Evolutionary conservation across 2,797 vertebrate genomes (phyloP).

Genomic region (Oryzias sinensis): DNA sequence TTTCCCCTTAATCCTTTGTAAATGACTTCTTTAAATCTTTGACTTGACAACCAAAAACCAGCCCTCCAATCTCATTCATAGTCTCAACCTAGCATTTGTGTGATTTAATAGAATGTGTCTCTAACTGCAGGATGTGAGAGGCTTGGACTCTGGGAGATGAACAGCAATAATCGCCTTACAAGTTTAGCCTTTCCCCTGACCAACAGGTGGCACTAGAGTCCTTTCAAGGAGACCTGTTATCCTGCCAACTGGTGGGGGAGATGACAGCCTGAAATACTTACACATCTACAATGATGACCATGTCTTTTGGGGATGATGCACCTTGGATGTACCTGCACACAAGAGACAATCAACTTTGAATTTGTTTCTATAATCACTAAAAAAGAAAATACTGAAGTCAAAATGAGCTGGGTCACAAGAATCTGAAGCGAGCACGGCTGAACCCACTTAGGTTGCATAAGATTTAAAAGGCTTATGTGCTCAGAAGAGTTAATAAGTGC

Average conservation of each 20-base stretch:
- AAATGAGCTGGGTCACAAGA: slow-evolving; percentile 54
- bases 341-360: slow-evolving; percentile 45
- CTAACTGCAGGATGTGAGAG: slow-evolving; percentile 1
- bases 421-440: slow-evolving; percentile 48
- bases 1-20: too few relatives aligned
- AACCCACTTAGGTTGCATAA: slow-evolving; percentile 67
- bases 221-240: slow-evolving; percentile 44
- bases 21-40: too few relatives aligned
- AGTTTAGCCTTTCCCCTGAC: slow-evolving; percentile 40
- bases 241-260: slow-evolving; percentile 2
- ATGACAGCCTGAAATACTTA: slow-evolving; percentile 78
- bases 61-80: too few relatives aligned
- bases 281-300: slow-evolving; percentile 99
- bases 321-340: slow-evolving; percentile 95
- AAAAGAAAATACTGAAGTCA: slow-evolving; percentile 42
- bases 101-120: slow-evolving; percentile 1
- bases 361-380: slow-evolving; percentile 46
- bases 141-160: slow-evolving; percentile 16
- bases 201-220: slow-evolving; percentile 80
- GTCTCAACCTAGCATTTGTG: not conserved
- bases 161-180: slow-evolving; percentile 4
- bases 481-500: slow-evolving; percentile 72
- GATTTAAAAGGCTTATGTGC: slow-evolving; percentile 68
- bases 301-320: slow-evolving; percentile 97
- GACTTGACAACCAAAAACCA: too few relatives aligned